Base-by-base conservation (phyloP, 2,888 invertebrate species). In the Spatulosminthurus flaviceps region DNA sequence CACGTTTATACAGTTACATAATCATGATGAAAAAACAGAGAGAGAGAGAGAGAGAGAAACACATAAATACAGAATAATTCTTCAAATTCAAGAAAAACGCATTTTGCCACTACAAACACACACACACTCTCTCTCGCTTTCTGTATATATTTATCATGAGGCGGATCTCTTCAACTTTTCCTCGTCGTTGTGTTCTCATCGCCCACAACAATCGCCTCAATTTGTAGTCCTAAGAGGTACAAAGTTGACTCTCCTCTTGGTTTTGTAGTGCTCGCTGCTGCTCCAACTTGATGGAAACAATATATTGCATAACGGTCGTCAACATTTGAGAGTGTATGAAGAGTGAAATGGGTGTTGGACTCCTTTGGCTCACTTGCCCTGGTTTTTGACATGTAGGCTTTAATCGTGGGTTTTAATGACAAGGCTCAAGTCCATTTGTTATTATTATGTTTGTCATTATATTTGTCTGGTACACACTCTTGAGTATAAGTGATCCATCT, bases 321-420 rank as follows among this genome's bases (percentile, higher is more conserved):
- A 78, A 64, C 60, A 64, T 64, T 24, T 11, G 22, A 26, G 28
- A 67, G 29, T n/a, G 5, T 67, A 67, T 66, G 24, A 28, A 41
- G n/a, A 70, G 60, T 28, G 43, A 72, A 72, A 72, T 78, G 78
- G 78, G 78, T 78, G 78, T 78, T 78, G 78, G 66, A 72, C 64
- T 61, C 61, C 7, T 60, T 60, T 34, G 61, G 26, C 51, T 72
- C 72, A 41, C 78, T 29, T 78, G 78, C 78, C 78, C 78, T 78
- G 78, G 72, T 78, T 78, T 78, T 78, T 78, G 78, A 78, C 78
- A 64, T 72, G 78, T 78, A 72, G 78, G 78, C 78, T 78, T 78
- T 64, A 60, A 64, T 71, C 78, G 78, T 78, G 78, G 78, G 78
- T 64, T 72, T 71, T 78, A 78, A 78, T 72, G 78, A 61, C 72